These are phyloP conservation scores for Ispidina lecontei DNA, from an alignment of 2,797 vertebrate genomes.

Conservation along the genomic window DNA sequence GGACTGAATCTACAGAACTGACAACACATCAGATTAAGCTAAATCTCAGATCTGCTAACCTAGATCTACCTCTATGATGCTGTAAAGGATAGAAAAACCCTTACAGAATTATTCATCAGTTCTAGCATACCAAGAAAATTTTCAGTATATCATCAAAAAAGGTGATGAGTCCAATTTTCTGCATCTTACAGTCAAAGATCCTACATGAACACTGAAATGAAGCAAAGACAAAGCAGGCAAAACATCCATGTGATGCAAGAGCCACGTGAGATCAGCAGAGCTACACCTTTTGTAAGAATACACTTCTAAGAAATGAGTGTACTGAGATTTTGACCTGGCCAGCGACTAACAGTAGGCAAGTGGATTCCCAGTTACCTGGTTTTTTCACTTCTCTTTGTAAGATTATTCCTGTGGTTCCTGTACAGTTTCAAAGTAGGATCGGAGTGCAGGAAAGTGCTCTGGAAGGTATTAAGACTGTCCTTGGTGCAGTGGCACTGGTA, in stretches of 20 bases:
- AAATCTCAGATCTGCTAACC: not conserved
- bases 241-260: not conserved
- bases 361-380: not conserved
- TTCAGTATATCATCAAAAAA: not conserved
- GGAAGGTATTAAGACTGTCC: not conserved
- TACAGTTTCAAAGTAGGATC: not conserved
- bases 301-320: accelerated
- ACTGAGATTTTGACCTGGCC: not conserved
- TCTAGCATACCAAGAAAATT: not conserved
- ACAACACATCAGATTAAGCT: not conserved
- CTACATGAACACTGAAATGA: not conserved
- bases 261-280: not conserved
- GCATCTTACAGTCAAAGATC: not conserved
- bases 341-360: not conserved
- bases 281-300: not conserved
- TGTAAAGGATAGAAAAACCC: not conserved
- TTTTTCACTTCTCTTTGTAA: not conserved
- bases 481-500: not conserved
- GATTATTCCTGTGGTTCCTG: not conserved
- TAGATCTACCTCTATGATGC: not conserved
- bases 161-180: not conserved
- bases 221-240: not conserved
- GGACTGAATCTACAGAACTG: not conserved
- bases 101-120: not conserved
- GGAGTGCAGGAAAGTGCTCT: not conserved